These are phyloP conservation scores for Pelosia muscerda DNA, from an alignment of 2,888 invertebrate genomes.

Conservation along the genomic window DNA sequence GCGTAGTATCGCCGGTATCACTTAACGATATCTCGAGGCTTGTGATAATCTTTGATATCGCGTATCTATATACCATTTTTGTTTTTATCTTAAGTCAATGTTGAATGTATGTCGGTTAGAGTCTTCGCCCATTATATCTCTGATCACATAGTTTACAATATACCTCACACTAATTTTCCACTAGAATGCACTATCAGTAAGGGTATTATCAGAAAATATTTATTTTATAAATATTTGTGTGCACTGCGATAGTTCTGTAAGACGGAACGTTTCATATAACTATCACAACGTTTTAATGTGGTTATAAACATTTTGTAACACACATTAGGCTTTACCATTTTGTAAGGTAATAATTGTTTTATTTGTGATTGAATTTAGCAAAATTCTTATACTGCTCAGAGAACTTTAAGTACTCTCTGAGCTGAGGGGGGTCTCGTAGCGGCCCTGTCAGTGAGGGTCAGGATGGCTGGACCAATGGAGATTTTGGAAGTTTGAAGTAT, in stretches of 20 bases:
- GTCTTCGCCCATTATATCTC: slow-evolving; percentile 17
- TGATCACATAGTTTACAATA: slow-evolving; percentile 18
- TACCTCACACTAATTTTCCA: slow-evolving; percentile 37
- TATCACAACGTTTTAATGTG: neutral
- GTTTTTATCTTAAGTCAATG: slow-evolving; percentile 44
- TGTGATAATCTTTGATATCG: slow-evolving; percentile 70
- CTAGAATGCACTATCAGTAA: slow-evolving; percentile 36
- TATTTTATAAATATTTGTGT: slow-evolving; percentile 39
- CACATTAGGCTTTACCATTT: slow-evolving; percentile 27
- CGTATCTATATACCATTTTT: slow-evolving; percentile 51
- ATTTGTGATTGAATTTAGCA: slow-evolving; percentile 34
- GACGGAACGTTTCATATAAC: neutral
- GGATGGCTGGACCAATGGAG: no score
- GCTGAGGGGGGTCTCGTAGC: no score
- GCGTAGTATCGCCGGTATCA: slow-evolving; percentile 57
- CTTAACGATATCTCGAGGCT: slow-evolving; percentile 62
- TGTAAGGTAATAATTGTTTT: slow-evolving; percentile 31
- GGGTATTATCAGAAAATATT: slow-evolving; percentile 41
- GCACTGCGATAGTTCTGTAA: slow-evolving; percentile 32
- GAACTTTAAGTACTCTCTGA: neutral
- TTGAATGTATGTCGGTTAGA: slow-evolving; percentile 29
- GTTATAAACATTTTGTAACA: slow-evolving; percentile 18
- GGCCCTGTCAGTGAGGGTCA: no score
- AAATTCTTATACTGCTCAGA: neutral
- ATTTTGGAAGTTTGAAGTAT: no score